Evolutionary conservation across 1,140 invertebrate species (phyloP).

Genomic region (Formica exsecta): DNA sequence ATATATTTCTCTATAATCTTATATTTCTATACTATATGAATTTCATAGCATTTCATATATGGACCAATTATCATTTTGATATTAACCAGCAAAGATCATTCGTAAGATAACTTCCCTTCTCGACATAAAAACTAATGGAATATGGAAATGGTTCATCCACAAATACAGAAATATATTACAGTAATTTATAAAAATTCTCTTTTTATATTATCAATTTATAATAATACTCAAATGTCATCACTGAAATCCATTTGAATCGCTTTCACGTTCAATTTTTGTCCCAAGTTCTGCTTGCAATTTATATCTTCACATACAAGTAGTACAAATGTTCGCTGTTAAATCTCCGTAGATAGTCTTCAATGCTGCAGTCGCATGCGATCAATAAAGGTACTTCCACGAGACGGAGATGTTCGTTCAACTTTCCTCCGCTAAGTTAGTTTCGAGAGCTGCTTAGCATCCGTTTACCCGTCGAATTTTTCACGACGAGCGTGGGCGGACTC

Average conservation of each 20-base stretch:
- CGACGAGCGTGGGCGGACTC: slow-evolving; percentile 61
- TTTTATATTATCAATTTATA: background rate
- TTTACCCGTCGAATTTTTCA: slow-evolving; percentile 74
- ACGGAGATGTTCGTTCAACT: slow-evolving; percentile 32
- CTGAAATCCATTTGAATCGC: background rate
- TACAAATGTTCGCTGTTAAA: slow-evolving; percentile 31
- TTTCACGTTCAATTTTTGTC: background rate
- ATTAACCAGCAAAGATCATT: background rate
- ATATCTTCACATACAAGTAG: slow-evolving; percentile 1
- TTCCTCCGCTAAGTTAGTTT: slow-evolving; percentile 67
- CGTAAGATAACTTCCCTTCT: background rate
- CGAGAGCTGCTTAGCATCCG: slow-evolving; percentile 73
- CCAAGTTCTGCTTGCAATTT: background rate
- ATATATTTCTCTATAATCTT: background rate
- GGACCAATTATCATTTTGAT: background rate
- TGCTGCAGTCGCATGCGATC: background rate
- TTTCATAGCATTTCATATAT: background rate
- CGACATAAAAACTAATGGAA: background rate
- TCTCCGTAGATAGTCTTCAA: slow-evolving; percentile 27
- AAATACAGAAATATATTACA: background rate
- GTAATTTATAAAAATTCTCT: slow-evolving; percentile 1
- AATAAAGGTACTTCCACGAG: slow-evolving; percentile 25
- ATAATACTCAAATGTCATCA: background rate
- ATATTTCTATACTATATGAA: background rate
- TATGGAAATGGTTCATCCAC: background rate